phyloP scores from a whole-genome alignment of 2,888 invertebrate species.

The Drosophila dives region DNA sequence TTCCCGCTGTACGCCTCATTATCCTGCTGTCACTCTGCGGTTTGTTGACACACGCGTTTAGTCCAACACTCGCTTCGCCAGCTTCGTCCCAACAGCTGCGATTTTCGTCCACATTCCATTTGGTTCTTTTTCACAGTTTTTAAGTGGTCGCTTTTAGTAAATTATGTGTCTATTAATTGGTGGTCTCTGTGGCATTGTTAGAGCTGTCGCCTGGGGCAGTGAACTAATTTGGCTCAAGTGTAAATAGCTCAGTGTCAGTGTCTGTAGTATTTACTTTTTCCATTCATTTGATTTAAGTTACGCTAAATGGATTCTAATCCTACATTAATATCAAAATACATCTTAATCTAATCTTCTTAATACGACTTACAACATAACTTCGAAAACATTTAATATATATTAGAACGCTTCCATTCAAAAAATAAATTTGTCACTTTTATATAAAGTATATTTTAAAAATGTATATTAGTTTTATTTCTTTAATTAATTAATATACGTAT shows the following conservation, averaged over 20 bases:
- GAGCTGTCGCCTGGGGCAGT: conserved; percentile 16
- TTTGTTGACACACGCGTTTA: conserved; percentile 70
- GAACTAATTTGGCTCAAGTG: conserved; percentile 45
- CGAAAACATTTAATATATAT: not conserved
- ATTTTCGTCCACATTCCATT: not conserved
- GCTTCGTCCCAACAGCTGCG: conserved; percentile 34
- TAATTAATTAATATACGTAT: not conserved
- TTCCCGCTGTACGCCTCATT: conserved; percentile 56
- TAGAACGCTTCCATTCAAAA: not conserved
- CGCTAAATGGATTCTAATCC: not conserved
- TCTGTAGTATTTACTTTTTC: not conserved
- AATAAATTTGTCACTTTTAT: not conserved
- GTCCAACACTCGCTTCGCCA: conserved; percentile 20
- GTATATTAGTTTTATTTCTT: not conserved
- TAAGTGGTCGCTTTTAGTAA: conserved; percentile 27
- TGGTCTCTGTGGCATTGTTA: conserved; percentile 14
- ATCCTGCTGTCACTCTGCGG: conserved; percentile 58
- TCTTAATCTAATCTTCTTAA: not conserved
- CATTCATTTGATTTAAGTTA: not conserved
- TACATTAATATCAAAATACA: not conserved
- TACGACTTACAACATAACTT: not conserved
- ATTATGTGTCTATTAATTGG: conserved; percentile 54
- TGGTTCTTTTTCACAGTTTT: conserved; percentile 42
- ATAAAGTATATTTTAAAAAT: not conserved
- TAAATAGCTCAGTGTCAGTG: not conserved